Evolutionary conservation across 2,888 invertebrate species (phyloP), one percentile per base, ranked within the genome.

Genomic region (Cheilosia vulpina): DNA sequence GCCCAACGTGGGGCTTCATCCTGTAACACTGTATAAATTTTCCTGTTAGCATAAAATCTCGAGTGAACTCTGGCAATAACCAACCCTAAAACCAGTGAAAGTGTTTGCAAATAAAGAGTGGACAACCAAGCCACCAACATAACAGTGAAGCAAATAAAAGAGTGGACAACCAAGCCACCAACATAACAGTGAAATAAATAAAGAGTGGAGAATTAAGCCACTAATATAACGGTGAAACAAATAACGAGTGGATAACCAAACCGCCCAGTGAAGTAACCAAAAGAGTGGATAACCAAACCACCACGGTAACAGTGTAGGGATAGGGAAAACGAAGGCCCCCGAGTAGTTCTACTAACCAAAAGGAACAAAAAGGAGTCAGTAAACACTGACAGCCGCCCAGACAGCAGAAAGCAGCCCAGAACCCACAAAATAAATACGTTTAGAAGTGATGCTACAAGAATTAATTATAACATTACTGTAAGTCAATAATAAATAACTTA

Each of bases 331-430:
- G 24, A 58, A 58, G 41, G 38, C 38, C 58, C 38, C 41, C 19
- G 19, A 17, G 41, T 34, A 38, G 19, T 17, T 38, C 1, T 58
- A 24, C 21, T 53, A 53, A 53, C 52, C 58, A 34, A 41, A 58
- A n/a, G 41, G 41, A 58, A 17, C n/a, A 21, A 58, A 58, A 58
- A 6, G 58, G 58, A 58, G 41, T 34, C 21, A 58, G 58, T 15
- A 58, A 41, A 38, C 21, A 41, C 27, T 21, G 15, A 13, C 58
- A 41, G 38, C 41, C 41, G 5, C 45, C 24, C 34, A 19, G 45
- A 13, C 41, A 62, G n/a, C 41, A 43, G 17, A 27, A 62, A 19
- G 38, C 58, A 38, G 38, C 38, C 41, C 19, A 17, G 19, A 41
- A 34, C 38, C 19, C 38, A 11, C 2, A 19, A 38, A 24, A 24